Conservation (phyloP, 1,140 invertebrate species). For the Chrysomallon squamiferum region DNA sequence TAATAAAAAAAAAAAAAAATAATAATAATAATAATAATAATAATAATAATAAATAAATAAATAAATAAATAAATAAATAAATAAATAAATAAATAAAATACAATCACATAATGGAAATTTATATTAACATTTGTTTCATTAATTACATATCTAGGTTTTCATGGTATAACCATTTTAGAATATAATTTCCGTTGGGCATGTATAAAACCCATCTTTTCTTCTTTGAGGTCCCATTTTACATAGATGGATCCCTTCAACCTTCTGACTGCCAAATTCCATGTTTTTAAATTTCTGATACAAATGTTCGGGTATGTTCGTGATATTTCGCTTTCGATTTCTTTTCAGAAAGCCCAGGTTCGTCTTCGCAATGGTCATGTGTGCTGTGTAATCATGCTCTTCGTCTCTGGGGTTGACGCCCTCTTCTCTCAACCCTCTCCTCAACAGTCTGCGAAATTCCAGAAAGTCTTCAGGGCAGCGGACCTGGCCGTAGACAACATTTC, state of each 20-base stretch:
- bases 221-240: slow-evolving; percentile 57
- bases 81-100: no score
- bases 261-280: slow-evolving; percentile 49
- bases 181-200: slow-evolving; percentile 23
- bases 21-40: no score
- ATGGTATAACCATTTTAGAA: no score
- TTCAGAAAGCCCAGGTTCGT: slow-evolving; percentile 44
- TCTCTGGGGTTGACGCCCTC: slow-evolving; percentile 42
- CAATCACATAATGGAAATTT: no score
- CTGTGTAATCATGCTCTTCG: slow-evolving; percentile 43
- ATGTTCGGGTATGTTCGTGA: slow-evolving; percentile 19
- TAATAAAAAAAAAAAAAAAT: no score
- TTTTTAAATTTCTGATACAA: slow-evolving; percentile 39
- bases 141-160: no score
- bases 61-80: no score
- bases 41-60: no score
- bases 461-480: slow-evolving; percentile 38
- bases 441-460: slow-evolving; percentile 39
- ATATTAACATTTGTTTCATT: no score
- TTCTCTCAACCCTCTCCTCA: slow-evolving; percentile 45
- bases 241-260: slow-evolving; percentile 53
- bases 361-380: slow-evolving; percentile 63
- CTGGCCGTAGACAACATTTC: slow-evolving; percentile 55
- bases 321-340: slow-evolving; percentile 33
- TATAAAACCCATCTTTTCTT: slow-evolving; percentile 57